Percentiles rank a stretch among this genome's conserved stretches.
phyloP scores from a whole-genome alignment of 2,888 invertebrate species.

The Patella depressa region DNA sequence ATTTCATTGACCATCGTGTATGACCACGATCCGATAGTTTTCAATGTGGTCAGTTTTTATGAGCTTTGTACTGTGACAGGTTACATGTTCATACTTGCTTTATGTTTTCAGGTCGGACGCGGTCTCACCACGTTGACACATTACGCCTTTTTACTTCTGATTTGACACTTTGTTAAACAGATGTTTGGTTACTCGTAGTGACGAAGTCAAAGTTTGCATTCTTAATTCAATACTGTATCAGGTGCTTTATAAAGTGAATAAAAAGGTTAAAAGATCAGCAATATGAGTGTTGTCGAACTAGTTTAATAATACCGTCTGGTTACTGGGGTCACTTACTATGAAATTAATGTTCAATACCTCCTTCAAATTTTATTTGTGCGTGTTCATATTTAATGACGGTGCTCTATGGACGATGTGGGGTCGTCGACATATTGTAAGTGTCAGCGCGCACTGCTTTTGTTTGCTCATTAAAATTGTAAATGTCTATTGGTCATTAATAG shows the following conservation, averaged over 20 bases:
- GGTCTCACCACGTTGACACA: too few relatives aligned
- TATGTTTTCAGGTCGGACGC: too few relatives aligned
- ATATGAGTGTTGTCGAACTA: too few relatives aligned
- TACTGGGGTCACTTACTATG: constrained; percentile 5
- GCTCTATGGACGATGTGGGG: background rate
- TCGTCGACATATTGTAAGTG: background rate
- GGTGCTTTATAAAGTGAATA: background rate
- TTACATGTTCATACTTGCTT: too few relatives aligned
- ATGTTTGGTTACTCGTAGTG: constrained; percentile 2
- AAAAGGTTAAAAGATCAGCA: too few relatives aligned
- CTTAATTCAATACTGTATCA: background rate
- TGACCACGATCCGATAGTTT: too few relatives aligned
- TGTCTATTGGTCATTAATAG: too few relatives aligned
- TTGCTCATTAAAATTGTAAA: constrained; percentile 8
- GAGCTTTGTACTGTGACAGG: too few relatives aligned
- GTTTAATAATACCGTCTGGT: background rate
- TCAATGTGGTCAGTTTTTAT: too few relatives aligned
- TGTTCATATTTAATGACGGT: too few relatives aligned
- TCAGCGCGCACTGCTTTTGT: background rate
- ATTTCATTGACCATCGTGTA: too few relatives aligned
- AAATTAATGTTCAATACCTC: background rate
- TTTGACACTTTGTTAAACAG: background rate
- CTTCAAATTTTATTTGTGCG: background rate
- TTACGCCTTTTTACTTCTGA: too few relatives aligned
- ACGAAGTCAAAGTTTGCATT: constrained; percentile 2